Evolutionary conservation across 2,797 vertebrate species (phyloP), one percentile per base, ranked within the genome.

Genomic region (Sebastes cheni): DNA sequence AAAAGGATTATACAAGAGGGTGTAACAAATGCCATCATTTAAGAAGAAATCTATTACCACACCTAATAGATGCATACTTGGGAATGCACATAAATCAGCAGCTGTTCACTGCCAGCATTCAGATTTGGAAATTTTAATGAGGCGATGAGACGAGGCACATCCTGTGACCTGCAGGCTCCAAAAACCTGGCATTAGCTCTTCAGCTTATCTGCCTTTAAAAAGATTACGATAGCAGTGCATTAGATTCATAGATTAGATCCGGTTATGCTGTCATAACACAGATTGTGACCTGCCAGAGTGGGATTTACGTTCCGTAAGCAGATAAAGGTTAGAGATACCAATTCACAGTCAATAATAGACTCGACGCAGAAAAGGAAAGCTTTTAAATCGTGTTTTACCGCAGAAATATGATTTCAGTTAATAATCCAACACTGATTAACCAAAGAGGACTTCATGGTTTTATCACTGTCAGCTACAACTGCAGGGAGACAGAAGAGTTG

Each of bases 181-280:
- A 81, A 81, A 91, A 80, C 46, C 77, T 61, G 80, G 29, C 75
- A 75, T 86, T 62, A 89, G 66, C 74, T 64, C 72, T 66, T 82
- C 56, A 73, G 81, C 66, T 91, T 75, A 94, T 92, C 88, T 83
- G 74, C 59, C 71, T 74, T 85, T 90, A 85, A 86, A 86, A 67
- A 83, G 76, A 92, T 92, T 83, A 94, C 25, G 67, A 81, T 65
- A 86, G 80, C 75, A 78, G 83, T 80, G 69, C 54, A 80, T 88
- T 74, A 77, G 80, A 90, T 84, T 87, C 42, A 86, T 75, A 79
- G 82, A 91, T 88, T 80, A 90, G 73, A 77, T 22, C 6, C 32
- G 7, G 36, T 74, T 58, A 62, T 55, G 52, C 36, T 50, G 65
- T 29, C 18, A 80, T 67, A 69, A 79, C 70, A 69, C 80, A 79